Evolutionary conservation across 2,113 vertebrate genomes (phyloP).

Genomic region (Ariopsis seemanni): DNA sequence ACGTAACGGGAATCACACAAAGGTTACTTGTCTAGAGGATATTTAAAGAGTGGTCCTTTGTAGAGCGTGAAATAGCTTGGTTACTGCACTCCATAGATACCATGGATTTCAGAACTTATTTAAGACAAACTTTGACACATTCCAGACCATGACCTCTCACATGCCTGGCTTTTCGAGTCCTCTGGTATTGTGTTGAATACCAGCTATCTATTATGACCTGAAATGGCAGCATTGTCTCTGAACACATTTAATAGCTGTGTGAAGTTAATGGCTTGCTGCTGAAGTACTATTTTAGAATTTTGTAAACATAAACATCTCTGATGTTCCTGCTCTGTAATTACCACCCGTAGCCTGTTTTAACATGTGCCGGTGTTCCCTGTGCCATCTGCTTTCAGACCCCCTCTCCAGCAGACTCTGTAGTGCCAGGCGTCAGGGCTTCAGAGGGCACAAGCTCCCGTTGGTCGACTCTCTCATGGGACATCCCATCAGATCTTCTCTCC

Average conservation of each 20-base stretch:
- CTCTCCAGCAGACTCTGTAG: conserved; percentile 59
- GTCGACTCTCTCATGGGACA: conserved; percentile 74
- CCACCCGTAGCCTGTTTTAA: conserved; percentile 33
- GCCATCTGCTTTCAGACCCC: conserved; percentile 58
- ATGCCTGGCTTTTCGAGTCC: not conserved
- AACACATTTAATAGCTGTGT: conserved; percentile 1
- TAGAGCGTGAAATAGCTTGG: conserved; percentile 29
- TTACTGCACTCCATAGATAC: conserved; percentile 14
- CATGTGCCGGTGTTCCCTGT: conserved; percentile 25
- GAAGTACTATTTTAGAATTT: conserved; percentile 40
- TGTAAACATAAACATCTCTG: conserved; percentile 44
- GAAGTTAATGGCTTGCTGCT: not conserved
- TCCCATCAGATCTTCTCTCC: conserved; percentile 72
- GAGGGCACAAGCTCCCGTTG: conserved; percentile 64
- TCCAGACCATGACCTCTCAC: not conserved
- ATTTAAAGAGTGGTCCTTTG: conserved; percentile 40
- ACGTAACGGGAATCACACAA: conserved; percentile 58
- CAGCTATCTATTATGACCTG: conserved; percentile 17
- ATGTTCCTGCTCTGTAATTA: conserved; percentile 41
- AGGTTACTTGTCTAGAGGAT: conserved; percentile 62
- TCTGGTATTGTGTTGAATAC: not conserved
- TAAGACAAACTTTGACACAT: conserved; percentile 32
- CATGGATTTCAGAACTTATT: conserved; percentile 39
- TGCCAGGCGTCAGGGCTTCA: conserved; percentile 57
- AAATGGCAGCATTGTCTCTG: not conserved